These are phyloP conservation scores for Matsumurasca onukii DNA, from an alignment of 1,140 invertebrate species.

Conservation along the genomic window DNA sequence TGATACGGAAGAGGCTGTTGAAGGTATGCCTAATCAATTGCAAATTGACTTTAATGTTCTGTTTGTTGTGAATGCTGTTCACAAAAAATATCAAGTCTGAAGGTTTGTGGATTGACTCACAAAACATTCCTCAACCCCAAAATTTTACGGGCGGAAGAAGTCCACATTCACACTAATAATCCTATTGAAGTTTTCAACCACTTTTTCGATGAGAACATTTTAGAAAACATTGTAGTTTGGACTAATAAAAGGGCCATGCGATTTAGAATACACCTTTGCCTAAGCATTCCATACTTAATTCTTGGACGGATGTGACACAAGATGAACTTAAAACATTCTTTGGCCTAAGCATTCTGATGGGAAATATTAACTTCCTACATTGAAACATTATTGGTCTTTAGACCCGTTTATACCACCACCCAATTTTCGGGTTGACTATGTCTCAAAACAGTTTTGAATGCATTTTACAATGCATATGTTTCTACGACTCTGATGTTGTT, in stretches of 20 bases:
- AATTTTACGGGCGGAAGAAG: slow-evolving; percentile 21
- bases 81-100: slow-evolving; percentile 1
- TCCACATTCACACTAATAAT: slow-evolving; percentile 12
- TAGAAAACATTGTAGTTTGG: slow-evolving; percentile 4
- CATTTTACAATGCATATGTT: not conserved
- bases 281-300: not conserved
- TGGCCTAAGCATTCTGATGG: slow-evolving; percentile 8
- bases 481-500: not conserved
- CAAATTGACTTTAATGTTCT: not conserved
- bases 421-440: slow-evolving; percentile 1
- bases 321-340: slow-evolving; percentile 15
- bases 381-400: slow-evolving; percentile 3
- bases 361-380: slow-evolving; percentile 1
- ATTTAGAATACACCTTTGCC: not conserved
- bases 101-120: slow-evolving; percentile 2
- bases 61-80: not conserved
- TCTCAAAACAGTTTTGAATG: not conserved
- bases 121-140: slow-evolving; percentile 19
- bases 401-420: not conserved
- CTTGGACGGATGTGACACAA: not conserved
- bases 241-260: not conserved
- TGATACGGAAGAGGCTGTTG: not conserved
- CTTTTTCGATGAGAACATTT: slow-evolving; percentile 6
- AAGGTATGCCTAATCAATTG: not conserved
- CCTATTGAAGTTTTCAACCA: slow-evolving; percentile 20